Conservation (phyloP, 2,113 vertebrate species). For the Acrocephalus kingi region DNA sequence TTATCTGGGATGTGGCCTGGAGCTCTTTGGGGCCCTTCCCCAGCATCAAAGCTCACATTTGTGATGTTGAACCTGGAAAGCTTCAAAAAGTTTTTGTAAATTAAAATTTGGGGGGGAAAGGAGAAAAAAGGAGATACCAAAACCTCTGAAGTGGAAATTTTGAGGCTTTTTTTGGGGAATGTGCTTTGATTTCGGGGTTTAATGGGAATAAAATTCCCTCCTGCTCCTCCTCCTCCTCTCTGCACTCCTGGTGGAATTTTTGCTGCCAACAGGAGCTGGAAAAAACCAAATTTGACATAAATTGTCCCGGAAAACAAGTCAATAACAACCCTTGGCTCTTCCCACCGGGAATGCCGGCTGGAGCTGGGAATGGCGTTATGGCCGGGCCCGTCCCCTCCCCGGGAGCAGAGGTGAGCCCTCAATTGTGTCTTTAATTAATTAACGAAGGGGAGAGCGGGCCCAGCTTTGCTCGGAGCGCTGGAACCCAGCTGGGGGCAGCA, state of each 20-base stretch:
- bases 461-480: slow-evolving; percentile 57
- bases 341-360: background rate
- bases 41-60: slow-evolving; percentile 36
- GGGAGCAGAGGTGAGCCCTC: slow-evolving; percentile 58
- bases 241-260: background rate
- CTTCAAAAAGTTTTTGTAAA: slow-evolving; percentile 33
- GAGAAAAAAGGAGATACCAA: background rate
- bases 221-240: background rate
- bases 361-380: slow-evolving; percentile 50
- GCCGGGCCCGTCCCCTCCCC: slow-evolving; percentile 32
- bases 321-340: slow-evolving; percentile 23
- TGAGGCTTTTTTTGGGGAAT: background rate
- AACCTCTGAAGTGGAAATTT: slow-evolving; percentile 12
- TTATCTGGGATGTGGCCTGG: slow-evolving; percentile 16
- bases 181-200: slow-evolving; percentile 12
- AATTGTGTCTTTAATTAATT: slow-evolving; percentile 72
- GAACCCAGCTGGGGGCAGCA: slow-evolving; percentile 50
- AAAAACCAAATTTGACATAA: slow-evolving; percentile 30
- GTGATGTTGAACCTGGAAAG: slow-evolving; percentile 19
- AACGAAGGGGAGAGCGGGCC: slow-evolving; percentile 67
- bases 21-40: slow-evolving; percentile 17
- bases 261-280: background rate
- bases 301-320: slow-evolving; percentile 56
- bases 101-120: background rate
- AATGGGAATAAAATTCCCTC: background rate